Conservation (phyloP, 2,113 vertebrate species). For the Tragulus kanchil region DNA sequence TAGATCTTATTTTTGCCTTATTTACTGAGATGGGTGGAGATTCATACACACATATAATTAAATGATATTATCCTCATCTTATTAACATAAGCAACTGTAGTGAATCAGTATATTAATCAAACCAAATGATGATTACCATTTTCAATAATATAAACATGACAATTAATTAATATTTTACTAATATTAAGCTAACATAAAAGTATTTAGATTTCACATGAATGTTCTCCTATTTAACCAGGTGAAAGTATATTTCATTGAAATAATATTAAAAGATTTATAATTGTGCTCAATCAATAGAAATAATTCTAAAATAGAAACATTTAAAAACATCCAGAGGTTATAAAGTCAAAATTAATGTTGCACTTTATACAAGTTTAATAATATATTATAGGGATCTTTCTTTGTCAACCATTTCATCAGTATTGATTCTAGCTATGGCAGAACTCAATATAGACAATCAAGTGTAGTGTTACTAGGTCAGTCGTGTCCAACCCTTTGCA, state of each 20-base stretch:
- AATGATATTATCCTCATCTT: neutral
- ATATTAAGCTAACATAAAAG: slow-evolving; percentile 10
- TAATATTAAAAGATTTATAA: neutral
- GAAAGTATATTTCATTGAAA: neutral
- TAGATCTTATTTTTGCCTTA: neutral
- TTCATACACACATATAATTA: neutral
- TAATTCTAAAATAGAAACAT: neutral
- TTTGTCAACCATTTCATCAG: neutral
- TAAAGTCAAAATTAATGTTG: slow-evolving; percentile 7
- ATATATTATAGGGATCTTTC: neutral
- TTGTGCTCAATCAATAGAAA: neutral
- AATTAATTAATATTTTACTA: slow-evolving; percentile 4
- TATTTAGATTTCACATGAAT: neutral
- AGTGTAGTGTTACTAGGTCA: neutral
- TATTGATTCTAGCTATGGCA: neutral
- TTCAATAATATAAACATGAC: neutral
- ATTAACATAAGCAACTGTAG: neutral
- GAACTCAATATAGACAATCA: neutral
- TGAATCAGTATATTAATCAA: neutral
- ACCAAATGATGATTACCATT: neutral
- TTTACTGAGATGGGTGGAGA: neutral
- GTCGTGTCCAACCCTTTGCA: too few relatives aligned
- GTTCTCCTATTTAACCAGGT: neutral
- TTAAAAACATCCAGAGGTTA: neutral
- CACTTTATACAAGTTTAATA: neutral